Base-by-base conservation (phyloP, 2,113 vertebrate genomes). In the Ammospiza nelsoni region DNA sequence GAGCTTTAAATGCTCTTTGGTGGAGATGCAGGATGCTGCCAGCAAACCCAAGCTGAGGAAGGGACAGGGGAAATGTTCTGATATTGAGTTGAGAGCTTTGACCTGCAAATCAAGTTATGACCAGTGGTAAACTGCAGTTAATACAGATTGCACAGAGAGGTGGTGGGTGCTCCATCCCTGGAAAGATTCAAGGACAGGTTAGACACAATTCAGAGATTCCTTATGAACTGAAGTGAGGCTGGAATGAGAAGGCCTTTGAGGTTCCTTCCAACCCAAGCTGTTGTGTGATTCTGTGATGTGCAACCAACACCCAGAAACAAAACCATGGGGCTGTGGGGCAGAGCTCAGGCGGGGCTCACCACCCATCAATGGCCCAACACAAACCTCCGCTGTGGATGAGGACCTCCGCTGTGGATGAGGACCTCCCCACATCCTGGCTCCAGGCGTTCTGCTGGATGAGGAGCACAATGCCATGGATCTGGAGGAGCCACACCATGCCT, bases 401-500 rank as follows among this genome's bases (percentile, higher is more conserved):
- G 44, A 92, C 72, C 58, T 83, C 76, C 54, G 35, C 35, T 35
- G 35, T 35, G 35, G 35, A 63, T 24, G 9, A 79, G 29, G 44
- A 92, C 72, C 58, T 83, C 76, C 54, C 62, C 5, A 3, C 58
- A 79, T 44, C 57, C 78, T 46, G 25, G 39, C 57, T 85, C 57
- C 78, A 67, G 82, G 46, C 21, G 3, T 75, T 10, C 37, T 2
- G 4, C 68, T 69, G 51, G 37, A 58, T 58, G 65, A 62, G 90
- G 31, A 92, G 59, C 59, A 89, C 63, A 90, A 35, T 3, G 8
- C 48, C 48, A 4, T 7, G 41, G 35, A 37, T 51, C 51, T 83
- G 67, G n/a, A 94, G 33, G 22, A 43, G 13, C 22, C 41, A 22
- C 0, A 0, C 29, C 1, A 3, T 33, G 59, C 41, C 51, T 69